Conservation (phyloP, 2,888 invertebrate genomes). For the Acrobasis suavella region DNA sequence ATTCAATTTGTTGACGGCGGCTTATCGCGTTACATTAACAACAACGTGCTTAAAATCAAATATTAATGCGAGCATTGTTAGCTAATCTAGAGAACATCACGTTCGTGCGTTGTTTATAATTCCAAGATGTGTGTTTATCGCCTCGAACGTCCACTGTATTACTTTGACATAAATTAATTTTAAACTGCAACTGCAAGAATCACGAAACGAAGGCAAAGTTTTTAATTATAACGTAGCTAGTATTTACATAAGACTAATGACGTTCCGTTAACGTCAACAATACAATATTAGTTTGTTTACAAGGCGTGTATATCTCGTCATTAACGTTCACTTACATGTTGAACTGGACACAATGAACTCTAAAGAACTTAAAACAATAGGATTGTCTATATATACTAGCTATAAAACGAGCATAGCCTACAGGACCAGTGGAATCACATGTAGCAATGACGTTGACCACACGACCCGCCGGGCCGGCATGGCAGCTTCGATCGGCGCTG, state of each 20-base stretch:
- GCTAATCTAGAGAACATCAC: conserved; percentile 29
- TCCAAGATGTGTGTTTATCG: conserved; percentile 8
- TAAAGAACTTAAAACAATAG: too few species aligned
- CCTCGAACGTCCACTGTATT: conserved; percentile 1
- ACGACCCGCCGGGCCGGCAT: background rate
- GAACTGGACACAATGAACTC: too few species aligned
- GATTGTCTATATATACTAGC: too few species aligned
- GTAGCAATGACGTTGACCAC: background rate
- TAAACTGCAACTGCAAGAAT: background rate
- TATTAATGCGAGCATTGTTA: conserved; percentile 29
- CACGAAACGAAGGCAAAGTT: background rate
- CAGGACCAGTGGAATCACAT: background rate
- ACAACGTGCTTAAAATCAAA: conserved; percentile 23
- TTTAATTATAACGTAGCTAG: too few species aligned
- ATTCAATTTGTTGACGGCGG: conserved; percentile 24
- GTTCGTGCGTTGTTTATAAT: conserved; percentile 21
- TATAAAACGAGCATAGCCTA: background rate
- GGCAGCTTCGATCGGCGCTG: background rate
- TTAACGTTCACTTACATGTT: too few species aligned
- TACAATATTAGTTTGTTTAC: too few species aligned
- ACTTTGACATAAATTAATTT: background rate
- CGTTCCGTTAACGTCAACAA: too few species aligned
- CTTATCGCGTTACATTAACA: conserved; percentile 32
- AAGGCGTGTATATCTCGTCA: too few species aligned
- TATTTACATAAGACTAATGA: too few species aligned